phyloP scores from a whole-genome alignment of 2,797 vertebrate species.

The Neoniphon sammara region DNA sequence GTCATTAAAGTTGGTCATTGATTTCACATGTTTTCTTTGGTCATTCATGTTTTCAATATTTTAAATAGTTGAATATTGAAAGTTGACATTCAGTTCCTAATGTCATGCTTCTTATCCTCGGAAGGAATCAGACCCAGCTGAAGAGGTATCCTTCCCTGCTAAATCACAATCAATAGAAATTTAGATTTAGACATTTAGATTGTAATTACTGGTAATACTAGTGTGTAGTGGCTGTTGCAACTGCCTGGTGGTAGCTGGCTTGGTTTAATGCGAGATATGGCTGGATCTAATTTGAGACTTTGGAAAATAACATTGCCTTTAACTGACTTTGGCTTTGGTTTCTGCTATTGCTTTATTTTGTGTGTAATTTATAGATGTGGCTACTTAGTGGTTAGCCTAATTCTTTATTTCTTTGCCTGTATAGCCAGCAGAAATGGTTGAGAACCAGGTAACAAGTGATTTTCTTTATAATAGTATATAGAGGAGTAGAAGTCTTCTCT shows the following conservation, averaged over 20 bases:
- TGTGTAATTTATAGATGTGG: constrained; percentile 13
- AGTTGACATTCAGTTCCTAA: neutral
- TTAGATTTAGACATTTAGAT: neutral
- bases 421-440: constrained; percentile 77
- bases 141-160: constrained; percentile 55
- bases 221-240: constrained; percentile 4
- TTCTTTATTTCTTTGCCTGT: constrained; percentile 54
- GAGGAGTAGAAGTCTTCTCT: neutral
- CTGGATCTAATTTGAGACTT: neutral
- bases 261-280: constrained; percentile 3
- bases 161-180: constrained; percentile 13
- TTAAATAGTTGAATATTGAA: neutral
- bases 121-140: constrained; percentile 51
- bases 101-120: constrained; percentile 25
- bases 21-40: too few relatives aligned
- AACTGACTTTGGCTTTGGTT: neutral
- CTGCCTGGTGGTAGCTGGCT: neutral
- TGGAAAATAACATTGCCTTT: too few relatives aligned
- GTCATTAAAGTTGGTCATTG: too few relatives aligned
- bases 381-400: neutral
- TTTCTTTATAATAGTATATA: neutral
- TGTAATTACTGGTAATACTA: neutral
- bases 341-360: neutral
- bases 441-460: constrained; percentile 75
- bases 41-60: too few relatives aligned